These are phyloP conservation scores for Phataginus tetradactyla DNA, from an alignment of 2,797 vertebrate genomes.

Conservation along the genomic window DNA sequence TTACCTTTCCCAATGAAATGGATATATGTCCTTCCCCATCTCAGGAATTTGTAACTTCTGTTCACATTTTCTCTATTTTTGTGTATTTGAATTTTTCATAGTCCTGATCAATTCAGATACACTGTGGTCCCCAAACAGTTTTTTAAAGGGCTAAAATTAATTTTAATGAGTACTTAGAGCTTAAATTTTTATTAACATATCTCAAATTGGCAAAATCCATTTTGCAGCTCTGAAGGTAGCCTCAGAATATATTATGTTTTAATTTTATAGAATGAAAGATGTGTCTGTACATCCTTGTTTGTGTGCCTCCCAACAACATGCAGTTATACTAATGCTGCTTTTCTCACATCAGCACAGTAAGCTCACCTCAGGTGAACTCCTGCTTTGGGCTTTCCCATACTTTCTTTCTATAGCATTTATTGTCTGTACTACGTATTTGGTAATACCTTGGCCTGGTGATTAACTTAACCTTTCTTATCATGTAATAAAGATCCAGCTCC, in stretches of 20 bases:
- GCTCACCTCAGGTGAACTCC: not conserved
- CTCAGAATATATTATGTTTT: not conserved
- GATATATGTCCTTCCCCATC: not conserved
- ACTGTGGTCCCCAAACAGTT: not conserved
- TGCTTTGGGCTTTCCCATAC: not conserved
- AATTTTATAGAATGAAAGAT: not conserved
- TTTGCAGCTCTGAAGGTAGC: not conserved
- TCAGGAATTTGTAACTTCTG: not conserved
- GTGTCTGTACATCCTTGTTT: not conserved
- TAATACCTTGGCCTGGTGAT: not conserved
- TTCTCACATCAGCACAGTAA: not conserved
- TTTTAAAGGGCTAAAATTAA: constrained; percentile 40
- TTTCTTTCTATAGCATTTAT: not conserved
- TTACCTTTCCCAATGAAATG: constrained; percentile 43
- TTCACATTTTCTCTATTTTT: constrained; percentile 37
- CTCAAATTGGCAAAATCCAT: constrained; percentile 7
- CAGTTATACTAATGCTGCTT: not conserved
- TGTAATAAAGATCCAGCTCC: not conserved
- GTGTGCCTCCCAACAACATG: not conserved
- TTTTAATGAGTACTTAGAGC: not conserved
- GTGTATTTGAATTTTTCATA: not conserved
- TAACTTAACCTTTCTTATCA: not conserved
- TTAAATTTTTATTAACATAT: constrained; percentile 31
- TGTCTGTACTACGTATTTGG: not conserved
- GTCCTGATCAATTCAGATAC: not conserved